A percentile compares a stretch with the other conserved stretches of the same genome.
These are phyloP conservation scores for Drosophila ustulata DNA, from an alignment of 2,888 invertebrate genomes.

Conservation along the genomic window DNA sequence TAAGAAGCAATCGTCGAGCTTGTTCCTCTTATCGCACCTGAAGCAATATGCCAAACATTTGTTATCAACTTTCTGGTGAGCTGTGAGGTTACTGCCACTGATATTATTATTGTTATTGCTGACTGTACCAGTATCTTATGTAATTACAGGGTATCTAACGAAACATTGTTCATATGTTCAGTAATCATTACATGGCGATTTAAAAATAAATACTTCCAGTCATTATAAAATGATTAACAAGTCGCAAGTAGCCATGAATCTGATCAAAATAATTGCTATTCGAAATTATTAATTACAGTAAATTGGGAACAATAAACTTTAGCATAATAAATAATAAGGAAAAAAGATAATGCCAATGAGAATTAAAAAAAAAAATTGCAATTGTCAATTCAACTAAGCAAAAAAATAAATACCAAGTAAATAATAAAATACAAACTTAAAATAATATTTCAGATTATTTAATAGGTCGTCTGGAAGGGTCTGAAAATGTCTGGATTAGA, in stretches of 20 bases:
- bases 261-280: not conserved
- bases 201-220: not conserved
- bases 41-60: not conserved
- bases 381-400: too few relatives aligned
- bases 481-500: too few relatives aligned
- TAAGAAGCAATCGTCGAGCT: not conserved
- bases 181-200: constrained; percentile 2
- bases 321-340: not conserved
- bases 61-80: constrained; percentile 5
- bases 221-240: constrained; percentile 2
- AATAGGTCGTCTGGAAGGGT: not conserved
- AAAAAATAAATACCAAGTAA: too few relatives aligned
- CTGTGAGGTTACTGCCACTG: constrained; percentile 1
- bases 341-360: too few relatives aligned
- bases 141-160: not conserved
- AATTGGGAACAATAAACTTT: not conserved
- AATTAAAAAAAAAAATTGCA: too few relatives aligned
- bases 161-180: not conserved
- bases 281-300: not conserved
- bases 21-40: constrained; percentile 16
- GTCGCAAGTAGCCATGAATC: constrained; percentile 3
- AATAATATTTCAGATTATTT: not conserved
- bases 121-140: constrained; percentile 3
- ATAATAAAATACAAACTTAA: too few relatives aligned
- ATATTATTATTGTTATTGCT: not conserved